phyloP scores from a whole-genome alignment of 2,888 invertebrate species.

The Zygaena filipendulae region DNA sequence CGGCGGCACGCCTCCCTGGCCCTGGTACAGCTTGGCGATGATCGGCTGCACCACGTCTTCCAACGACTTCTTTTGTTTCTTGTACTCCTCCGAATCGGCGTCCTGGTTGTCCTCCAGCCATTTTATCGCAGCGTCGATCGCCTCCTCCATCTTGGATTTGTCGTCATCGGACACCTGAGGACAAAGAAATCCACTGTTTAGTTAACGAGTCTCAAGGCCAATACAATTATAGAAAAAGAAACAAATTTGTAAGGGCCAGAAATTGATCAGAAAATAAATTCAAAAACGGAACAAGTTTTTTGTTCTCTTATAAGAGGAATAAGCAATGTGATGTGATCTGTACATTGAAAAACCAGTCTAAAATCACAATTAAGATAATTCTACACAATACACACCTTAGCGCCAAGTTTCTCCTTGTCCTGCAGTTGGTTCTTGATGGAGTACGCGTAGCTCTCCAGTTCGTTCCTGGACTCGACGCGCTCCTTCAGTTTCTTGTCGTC shows the following conservation, averaged over 20 bases:
- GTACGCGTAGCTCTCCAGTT: constrained; percentile 97
- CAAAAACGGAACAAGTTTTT: too few relatives aligned
- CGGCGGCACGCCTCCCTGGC: constrained; percentile 82
- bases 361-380: too few relatives aligned
- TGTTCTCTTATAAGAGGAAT: too few relatives aligned
- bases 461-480: constrained; percentile 95
- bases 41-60: constrained; percentile 97
- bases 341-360: too few relatives aligned
- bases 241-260: too few relatives aligned
- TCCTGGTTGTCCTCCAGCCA: constrained; percentile 98
- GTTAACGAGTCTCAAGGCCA: background rate
- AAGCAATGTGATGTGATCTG: too few relatives aligned
- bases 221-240: background rate
- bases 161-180: constrained; percentile 79
- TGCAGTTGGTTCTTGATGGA: constrained; percentile 96
- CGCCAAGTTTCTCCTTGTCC: constrained; percentile 97
- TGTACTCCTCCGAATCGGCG: constrained; percentile 91
- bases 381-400: constrained; percentile 72
- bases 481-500: constrained; percentile 98
- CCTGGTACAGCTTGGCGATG: constrained; percentile 95
- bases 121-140: constrained; percentile 96
- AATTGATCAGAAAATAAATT: too few relatives aligned
- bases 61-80: constrained; percentile 94
- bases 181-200: constrained; percentile 18
- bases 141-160: constrained; percentile 93